A percentile compares a stretch with the other conserved stretches of the same genome.
Evolutionary conservation across 2,888 invertebrate species (phyloP).

Genomic region (Hetaerina titia): DNA sequence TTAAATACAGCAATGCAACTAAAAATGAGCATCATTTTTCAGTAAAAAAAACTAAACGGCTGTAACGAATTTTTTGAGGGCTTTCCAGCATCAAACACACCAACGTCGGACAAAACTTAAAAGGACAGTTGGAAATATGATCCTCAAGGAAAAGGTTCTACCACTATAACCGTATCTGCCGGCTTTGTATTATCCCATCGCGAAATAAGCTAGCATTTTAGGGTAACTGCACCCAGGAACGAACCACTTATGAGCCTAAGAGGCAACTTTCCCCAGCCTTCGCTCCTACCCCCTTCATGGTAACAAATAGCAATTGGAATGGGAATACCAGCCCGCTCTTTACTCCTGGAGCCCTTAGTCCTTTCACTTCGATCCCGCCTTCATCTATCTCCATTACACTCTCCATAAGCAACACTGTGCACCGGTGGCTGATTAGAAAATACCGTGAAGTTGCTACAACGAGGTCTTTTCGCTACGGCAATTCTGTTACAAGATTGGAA

Average conservation of each 20-base stretch:
- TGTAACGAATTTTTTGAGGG: too few relatives aligned
- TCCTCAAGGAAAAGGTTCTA: too few relatives aligned
- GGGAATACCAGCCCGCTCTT: not conserved
- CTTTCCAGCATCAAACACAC: too few relatives aligned
- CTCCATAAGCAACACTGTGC: not conserved
- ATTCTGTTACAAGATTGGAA: too few relatives aligned
- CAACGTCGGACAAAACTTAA: too few relatives aligned
- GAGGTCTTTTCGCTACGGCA: too few relatives aligned
- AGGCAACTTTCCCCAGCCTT: not conserved
- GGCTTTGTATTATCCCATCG: not conserved
- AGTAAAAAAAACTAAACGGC: too few relatives aligned
- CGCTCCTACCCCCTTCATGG: not conserved
- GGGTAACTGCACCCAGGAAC: not conserved
- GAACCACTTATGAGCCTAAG: too few relatives aligned
- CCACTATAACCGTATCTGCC: not conserved
- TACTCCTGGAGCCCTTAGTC: not conserved
- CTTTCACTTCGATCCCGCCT: not conserved
- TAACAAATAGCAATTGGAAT: not conserved
- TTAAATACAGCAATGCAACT: too few relatives aligned
- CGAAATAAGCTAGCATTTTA: not conserved
- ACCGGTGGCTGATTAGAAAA: not conserved
- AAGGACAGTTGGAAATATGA: too few relatives aligned
- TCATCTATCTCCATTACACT: not conserved
- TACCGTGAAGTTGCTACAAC: not conserved
- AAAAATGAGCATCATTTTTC: too few relatives aligned